Conservation (phyloP, 2,113 vertebrate species). For the Dinomys branickii region DNA sequence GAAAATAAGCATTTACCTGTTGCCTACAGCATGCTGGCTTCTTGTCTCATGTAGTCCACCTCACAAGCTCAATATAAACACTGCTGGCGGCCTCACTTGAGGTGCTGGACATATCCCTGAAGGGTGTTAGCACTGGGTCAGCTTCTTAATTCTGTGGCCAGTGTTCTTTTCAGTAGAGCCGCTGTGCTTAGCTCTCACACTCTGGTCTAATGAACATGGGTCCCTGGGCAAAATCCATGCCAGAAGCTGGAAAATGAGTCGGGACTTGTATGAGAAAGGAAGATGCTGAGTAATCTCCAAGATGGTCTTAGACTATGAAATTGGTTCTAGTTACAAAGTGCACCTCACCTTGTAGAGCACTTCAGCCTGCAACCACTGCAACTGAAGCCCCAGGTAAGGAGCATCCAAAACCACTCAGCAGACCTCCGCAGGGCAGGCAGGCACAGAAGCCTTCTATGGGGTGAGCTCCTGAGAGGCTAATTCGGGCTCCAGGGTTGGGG, state of each 20-base stretch:
- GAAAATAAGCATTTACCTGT: background rate
- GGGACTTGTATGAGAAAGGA: background rate
- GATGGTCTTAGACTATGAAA: background rate
- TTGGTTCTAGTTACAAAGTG: background rate
- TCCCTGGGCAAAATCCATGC: background rate
- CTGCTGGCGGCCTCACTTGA: background rate
- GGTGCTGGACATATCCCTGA: background rate
- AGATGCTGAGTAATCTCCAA: background rate
- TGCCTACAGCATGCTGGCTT: background rate
- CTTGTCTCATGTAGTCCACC: background rate
- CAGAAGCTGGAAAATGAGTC: background rate
- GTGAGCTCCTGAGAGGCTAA: background rate
- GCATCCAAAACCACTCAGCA: background rate
- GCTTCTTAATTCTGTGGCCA: constrained; percentile 5
- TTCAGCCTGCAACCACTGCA: background rate
- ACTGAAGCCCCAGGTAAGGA: background rate
- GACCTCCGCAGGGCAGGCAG: background rate
- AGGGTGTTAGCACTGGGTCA: background rate
- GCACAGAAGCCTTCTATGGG: background rate
- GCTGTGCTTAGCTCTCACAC: background rate
- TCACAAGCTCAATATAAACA: background rate
- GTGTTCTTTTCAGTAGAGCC: background rate
- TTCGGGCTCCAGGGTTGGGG: background rate
- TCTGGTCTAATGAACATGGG: background rate
- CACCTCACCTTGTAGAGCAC: background rate